phyloP scores from a whole-genome alignment of 2,113 vertebrate species.

The Trichomycterus rosablanca region DNA sequence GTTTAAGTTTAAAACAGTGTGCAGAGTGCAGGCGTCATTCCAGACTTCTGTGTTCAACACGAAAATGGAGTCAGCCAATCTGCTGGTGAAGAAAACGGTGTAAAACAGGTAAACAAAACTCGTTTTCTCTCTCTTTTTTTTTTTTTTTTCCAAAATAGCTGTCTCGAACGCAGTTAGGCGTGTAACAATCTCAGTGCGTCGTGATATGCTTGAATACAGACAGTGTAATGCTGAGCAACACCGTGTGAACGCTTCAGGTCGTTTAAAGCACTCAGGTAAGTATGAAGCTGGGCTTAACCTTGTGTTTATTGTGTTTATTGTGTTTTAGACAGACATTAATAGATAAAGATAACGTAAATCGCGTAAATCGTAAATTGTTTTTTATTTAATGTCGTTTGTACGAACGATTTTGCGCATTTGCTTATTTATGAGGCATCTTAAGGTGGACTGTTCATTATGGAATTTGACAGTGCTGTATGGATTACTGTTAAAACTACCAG shows the following conservation, averaged over 20 bases:
- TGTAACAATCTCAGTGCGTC: slow-evolving; percentile 10
- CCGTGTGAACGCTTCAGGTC: background rate
- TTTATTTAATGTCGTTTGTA: too few species aligned
- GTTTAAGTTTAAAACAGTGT: background rate
- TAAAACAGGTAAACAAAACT: slow-evolving; percentile 19
- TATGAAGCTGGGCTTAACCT: slow-evolving; percentile 5
- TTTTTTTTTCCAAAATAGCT: too few species aligned
- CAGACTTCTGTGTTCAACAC: slow-evolving; percentile 3
- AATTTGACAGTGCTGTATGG: too few species aligned
- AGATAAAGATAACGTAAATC: too few species aligned
- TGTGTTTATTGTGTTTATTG: too few species aligned
- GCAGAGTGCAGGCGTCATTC: slow-evolving; percentile 6
- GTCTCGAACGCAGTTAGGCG: background rate
- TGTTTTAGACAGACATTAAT: too few species aligned
- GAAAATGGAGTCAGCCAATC: slow-evolving; percentile 25
- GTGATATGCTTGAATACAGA: slow-evolving; percentile 12
- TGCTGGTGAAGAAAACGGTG: slow-evolving; percentile 1
- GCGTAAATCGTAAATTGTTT: too few species aligned
- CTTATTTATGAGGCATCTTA: too few species aligned
- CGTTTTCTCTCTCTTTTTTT: too few species aligned
- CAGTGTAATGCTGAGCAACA: slow-evolving; percentile 12
- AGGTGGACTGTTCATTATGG: too few species aligned
- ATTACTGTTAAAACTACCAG: too few species aligned
- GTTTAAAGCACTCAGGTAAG: slow-evolving; percentile 29
- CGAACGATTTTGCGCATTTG: too few species aligned